Evolutionary conservation across 1,140 invertebrate species (phyloP).

Genomic region (Monochamus saltuarius): DNA sequence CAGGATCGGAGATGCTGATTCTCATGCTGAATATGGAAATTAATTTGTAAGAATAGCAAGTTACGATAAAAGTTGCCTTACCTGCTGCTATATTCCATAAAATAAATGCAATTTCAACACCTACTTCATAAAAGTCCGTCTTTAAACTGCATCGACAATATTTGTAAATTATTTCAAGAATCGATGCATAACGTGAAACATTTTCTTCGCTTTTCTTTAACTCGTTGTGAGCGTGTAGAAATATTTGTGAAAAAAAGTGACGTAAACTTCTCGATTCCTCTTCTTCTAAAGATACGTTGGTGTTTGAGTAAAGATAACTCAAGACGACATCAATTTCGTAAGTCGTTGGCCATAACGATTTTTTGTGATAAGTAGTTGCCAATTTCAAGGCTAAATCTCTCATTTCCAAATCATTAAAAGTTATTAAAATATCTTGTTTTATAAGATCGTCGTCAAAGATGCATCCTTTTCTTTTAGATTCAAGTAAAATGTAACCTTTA

Average conservation of each 20-base stretch:
- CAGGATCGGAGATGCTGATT: background rate
- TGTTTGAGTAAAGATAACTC: conserved; percentile 15
- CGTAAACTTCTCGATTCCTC: conserved; percentile 24
- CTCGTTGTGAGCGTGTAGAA: conserved; percentile 16
- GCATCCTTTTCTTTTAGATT: conserved; percentile 19
- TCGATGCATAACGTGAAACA: conserved; percentile 9
- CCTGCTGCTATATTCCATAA: conserved; percentile 16
- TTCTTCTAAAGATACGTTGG: conserved; percentile 3
- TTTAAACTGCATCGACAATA: conserved; percentile 17
- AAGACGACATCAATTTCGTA: conserved; percentile 14
- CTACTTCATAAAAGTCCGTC: conserved; percentile 12
- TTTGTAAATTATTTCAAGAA: conserved; percentile 13
- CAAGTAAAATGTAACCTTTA: conserved; percentile 26
- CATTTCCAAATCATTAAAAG: conserved; percentile 12
- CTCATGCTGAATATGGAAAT: conserved; percentile 10
- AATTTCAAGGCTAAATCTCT: conserved; percentile 23
- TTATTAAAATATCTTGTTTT: conserved; percentile 2
- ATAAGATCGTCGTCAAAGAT: conserved; percentile 5
- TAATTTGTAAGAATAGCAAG: background rate
- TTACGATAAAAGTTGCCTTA: background rate
- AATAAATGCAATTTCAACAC: conserved; percentile 16
- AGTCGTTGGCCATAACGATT: conserved; percentile 13
- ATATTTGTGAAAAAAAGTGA: conserved; percentile 24
- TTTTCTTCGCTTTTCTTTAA: conserved; percentile 11
- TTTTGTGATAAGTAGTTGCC: conserved; percentile 17